A percentile compares a stretch with the other conserved stretches of the same genome.
Evolutionary conservation across 2,797 vertebrate species (phyloP).

Genomic region (Holocentrus rufus): DNA sequence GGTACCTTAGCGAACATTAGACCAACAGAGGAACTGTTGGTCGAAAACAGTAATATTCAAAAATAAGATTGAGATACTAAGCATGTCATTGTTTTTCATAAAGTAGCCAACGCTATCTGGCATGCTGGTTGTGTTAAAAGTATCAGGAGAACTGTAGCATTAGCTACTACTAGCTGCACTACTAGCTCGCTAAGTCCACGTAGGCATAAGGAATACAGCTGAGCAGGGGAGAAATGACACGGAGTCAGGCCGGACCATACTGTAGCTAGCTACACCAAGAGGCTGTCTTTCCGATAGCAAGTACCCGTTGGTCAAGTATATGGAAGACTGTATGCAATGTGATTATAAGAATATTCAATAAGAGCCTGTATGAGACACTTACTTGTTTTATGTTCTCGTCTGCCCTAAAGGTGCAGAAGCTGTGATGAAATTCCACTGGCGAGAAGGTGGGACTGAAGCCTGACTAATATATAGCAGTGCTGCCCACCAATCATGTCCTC

Average conservation of each 20-base stretch:
- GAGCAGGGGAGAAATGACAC: slow-evolving; percentile 78
- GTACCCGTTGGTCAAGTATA: neutral
- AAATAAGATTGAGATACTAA: neutral
- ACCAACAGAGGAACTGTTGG: neutral
- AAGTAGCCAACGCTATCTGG: neutral
- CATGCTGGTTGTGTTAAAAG: slow-evolving; percentile 32
- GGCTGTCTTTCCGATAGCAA: slow-evolving; percentile 9
- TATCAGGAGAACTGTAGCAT: slow-evolving; percentile 52
- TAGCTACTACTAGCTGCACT: slow-evolving; percentile 69
- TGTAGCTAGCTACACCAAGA: slow-evolving; percentile 15
- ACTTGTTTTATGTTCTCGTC: slow-evolving; percentile 86
- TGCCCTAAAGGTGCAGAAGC: slow-evolving; percentile 89
- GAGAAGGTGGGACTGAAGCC: slow-evolving; percentile 79
- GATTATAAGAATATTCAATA: accelerated
- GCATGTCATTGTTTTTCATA: neutral
- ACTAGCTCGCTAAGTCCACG: slow-evolving; percentile 84
- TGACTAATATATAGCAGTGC: slow-evolving; percentile 79
- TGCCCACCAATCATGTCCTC: slow-evolving; percentile 77
- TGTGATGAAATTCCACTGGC: slow-evolving; percentile 88
- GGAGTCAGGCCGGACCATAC: slow-evolving; percentile 78
- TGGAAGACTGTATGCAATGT: no score
- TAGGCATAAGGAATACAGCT: slow-evolving; percentile 82
- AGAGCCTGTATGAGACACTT: slow-evolving; percentile 65
- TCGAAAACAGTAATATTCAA: neutral
- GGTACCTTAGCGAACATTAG: slow-evolving; percentile 17